Conservation (phyloP, 2,113 vertebrate species). For the Hyperopisus bebe region DNA sequence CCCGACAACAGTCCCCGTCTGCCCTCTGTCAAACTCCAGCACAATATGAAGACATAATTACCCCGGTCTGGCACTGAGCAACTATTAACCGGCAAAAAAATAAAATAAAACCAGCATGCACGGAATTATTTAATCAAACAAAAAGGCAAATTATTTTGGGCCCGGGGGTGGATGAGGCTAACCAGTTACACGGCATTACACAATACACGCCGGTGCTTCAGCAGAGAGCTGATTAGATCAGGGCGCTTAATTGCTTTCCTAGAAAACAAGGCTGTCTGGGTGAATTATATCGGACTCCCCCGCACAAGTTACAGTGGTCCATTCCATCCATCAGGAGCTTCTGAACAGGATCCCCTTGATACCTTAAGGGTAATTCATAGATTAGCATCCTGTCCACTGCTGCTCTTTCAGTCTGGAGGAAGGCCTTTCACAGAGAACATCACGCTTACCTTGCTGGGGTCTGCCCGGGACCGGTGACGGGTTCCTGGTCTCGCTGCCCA, state of each 20-base stretch:
- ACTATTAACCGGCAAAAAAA: not conserved
- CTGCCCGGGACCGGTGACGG: not conserved
- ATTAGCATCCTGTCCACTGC: not conserved
- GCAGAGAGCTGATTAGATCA: conserved; percentile 7
- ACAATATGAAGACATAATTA: not conserved
- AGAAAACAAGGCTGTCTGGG: not conserved
- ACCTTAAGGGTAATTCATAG: not conserved
- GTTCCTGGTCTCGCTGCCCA: not conserved
- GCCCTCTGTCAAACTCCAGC: not conserved
- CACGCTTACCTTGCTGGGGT: not conserved
- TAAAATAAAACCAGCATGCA: not conserved
- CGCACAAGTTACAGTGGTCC: not conserved
- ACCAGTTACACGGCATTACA: not conserved
- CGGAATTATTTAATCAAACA: not conserved
- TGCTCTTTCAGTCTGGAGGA: not conserved
- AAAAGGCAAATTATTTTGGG: conserved; percentile 6
- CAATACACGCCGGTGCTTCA: not conserved
- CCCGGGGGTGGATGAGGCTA: not conserved
- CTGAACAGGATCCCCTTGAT: not conserved
- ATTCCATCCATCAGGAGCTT: not conserved
- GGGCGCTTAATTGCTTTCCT: not conserved
- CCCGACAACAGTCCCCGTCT: not conserved
- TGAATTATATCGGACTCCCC: not conserved
- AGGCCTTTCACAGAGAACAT: not conserved
- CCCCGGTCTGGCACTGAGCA: not conserved